A percentile compares a stretch with the other conserved stretches of the same genome.
Conservation (phyloP, 2,888 invertebrate species). For the Salticus scenicus region DNA sequence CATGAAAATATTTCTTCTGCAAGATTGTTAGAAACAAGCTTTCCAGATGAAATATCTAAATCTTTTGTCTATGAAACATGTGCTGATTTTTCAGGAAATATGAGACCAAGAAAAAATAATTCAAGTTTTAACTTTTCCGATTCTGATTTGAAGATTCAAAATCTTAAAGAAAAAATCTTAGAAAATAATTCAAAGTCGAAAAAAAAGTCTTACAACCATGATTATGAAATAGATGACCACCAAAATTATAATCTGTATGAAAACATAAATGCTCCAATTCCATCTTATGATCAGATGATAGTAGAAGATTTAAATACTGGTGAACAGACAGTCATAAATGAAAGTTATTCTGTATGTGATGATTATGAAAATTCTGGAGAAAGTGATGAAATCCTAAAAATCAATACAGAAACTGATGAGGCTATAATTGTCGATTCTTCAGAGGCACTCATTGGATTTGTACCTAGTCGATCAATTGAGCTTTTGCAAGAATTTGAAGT, state of each 20-base stretch:
- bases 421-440: constrained; percentile 75
- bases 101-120: background rate
- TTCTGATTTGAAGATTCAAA: background rate
- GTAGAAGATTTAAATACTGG: constrained; percentile 76
- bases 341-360: constrained; percentile 42
- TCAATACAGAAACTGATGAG: constrained; percentile 78
- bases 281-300: constrained; percentile 68
- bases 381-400: constrained; percentile 77
- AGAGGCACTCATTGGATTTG: constrained; percentile 59
- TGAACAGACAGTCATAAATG: constrained; percentile 45
- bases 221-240: background rate
- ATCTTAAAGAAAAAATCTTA: too few relatives aligned
- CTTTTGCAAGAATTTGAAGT: constrained; percentile 53
- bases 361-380: constrained; percentile 62
- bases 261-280: constrained; percentile 23
- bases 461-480: constrained; percentile 64
- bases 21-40: constrained; percentile 20
- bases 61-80: constrained; percentile 22
- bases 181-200: background rate
- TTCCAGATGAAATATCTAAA: constrained; percentile 24
- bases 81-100: constrained; percentile 10
- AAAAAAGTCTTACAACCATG: too few relatives aligned
- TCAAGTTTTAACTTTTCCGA: background rate
- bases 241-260: background rate
- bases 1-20: background rate